Evolutionary conservation across 2,888 invertebrate genomes (phyloP), one percentile per base, ranked within the genome.

Genomic region (Trichogramma dendrolimi): DNA sequence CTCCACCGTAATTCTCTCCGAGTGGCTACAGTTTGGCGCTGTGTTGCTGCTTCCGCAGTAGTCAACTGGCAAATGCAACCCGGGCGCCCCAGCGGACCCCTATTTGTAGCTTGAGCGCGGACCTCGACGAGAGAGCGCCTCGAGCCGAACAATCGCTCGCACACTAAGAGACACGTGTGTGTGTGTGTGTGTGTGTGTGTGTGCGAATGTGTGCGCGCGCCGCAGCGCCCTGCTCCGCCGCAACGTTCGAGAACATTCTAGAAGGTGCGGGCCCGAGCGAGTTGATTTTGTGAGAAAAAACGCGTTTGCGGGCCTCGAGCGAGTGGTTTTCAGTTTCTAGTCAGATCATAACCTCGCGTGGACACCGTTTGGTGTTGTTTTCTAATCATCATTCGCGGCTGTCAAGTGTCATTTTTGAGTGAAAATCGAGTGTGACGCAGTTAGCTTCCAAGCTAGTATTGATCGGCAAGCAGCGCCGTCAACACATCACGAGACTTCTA

Each of bases 31-130:
- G 48, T 46, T 8, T 61, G 70, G 69, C 69, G 69, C 65, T 69
- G 65, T 71, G 70, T 75, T 74, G 73, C 72, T 73, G 75, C 78
- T 76, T 78, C 76, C 73, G 70, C 68, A 27, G 27, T 27, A 27
- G 27, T 27, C 27, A 27, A 27, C 27, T 27, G 27, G 27, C 27
- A 27, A 27, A 27, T 27, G 27, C 27, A 27, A 27, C 27, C 67
- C 70, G 67, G 55, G 68, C 66, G 65, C 68, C 63, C 61, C 64
- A 59, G 65, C 67, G 63, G 63, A 64, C 4, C 60, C 55, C 64
- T 70, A 77, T 78, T 64, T 79, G 78, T 79, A 78, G 71, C 60
- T 71, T 8, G 48, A 6, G 52, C 60, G 69, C 68, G 64, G 27
- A 27, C 27, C 27, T 27, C 27, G 27, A 27, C 27, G 27, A 27